Base-by-base conservation (phyloP, 2,888 invertebrate species). In the Thymelicus sylvestris region DNA sequence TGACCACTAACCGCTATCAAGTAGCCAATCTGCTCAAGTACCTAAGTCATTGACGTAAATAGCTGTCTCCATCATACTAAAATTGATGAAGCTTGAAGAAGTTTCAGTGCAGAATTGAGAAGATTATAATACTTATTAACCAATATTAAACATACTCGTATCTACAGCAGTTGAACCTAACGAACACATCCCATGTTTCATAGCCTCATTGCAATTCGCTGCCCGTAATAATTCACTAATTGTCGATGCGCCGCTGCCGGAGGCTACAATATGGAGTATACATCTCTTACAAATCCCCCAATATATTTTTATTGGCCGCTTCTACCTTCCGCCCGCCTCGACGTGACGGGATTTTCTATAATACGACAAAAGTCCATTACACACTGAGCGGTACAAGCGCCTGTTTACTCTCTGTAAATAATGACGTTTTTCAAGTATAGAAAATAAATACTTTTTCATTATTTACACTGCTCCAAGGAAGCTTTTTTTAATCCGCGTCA, bases 231-330 rank as follows among this genome's bases (percentile, higher is more conserved):
- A 86, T 85, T 86, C 81, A 83, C 86, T 90, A 90, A 90, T 91
- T 90, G 89, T 84, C 82, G 80, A 80, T 81, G 82, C 80, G 81
- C 77, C 79, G 79, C 78, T 76, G 77, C 77, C 80, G 79, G 78
- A 76, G 77, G 76, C 78, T 74, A 74, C 78, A 79, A 80, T 80
- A 80, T 79, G 77, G 77, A 82, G 86, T 87, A 86, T 86, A 87
- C 87, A 86, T 84, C 80, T 79, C 81, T 80, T 82, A 86, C 89
- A 91, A 91, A 92, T 91, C 92, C 92, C 82, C 87, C 91, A 87
- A 92, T 93, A 92, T 92, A 93, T 92, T 92, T 93, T 91, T 93
- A 93, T 92, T 93, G 92, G 91, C 84, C 81, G 83, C 86, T 85
- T 84, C 88, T 86, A 91, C 92, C 92, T 92, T 90, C 87, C 82